Conservation (phyloP, 2,888 invertebrate species). For the Notocelia uddmanniana region DNA sequence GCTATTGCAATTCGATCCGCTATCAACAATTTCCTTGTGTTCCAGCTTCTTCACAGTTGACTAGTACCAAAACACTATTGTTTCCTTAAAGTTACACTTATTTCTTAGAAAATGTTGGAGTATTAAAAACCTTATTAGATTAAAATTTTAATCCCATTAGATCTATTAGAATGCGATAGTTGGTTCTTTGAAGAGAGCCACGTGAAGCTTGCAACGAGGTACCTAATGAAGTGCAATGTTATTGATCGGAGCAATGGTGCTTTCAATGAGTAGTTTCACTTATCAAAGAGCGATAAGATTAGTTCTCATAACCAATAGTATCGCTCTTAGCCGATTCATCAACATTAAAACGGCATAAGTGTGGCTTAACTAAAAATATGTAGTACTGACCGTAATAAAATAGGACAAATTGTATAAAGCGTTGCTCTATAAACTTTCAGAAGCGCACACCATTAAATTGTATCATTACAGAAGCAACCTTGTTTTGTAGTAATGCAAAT, state of each 20-base stretch:
- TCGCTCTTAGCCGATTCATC: conserved; percentile 52
- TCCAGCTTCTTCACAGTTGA: conserved; percentile 66
- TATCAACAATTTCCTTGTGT: conserved; percentile 63
- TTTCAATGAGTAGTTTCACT: conserved; percentile 62
- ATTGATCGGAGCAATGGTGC: conserved; percentile 66
- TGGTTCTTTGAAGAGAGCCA: background rate
- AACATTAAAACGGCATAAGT: conserved; percentile 9
- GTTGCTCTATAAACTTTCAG: background rate
- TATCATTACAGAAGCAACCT: background rate
- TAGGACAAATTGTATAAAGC: background rate
- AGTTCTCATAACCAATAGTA: conserved; percentile 61
- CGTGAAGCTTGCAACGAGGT: background rate
- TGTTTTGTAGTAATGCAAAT: background rate
- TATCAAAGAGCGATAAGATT: conserved; percentile 80
- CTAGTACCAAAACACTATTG: conserved; percentile 60
- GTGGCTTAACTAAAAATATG: background rate
- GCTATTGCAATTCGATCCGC: conserved; percentile 73
- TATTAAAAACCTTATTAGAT: conserved; percentile 50
- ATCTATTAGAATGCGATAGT: background rate
- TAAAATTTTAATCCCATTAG: background rate
- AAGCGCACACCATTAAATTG: background rate
- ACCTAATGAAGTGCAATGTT: conserved; percentile 48
- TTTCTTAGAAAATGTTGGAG: conserved; percentile 58
- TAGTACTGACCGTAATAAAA: conserved; percentile 8
- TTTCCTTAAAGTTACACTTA: conserved; percentile 51